Percentiles rank a stretch among this genome's conserved stretches.
phyloP scores from a whole-genome alignment of 2,888 invertebrate species.

The Ctenicera cuprea region DNA sequence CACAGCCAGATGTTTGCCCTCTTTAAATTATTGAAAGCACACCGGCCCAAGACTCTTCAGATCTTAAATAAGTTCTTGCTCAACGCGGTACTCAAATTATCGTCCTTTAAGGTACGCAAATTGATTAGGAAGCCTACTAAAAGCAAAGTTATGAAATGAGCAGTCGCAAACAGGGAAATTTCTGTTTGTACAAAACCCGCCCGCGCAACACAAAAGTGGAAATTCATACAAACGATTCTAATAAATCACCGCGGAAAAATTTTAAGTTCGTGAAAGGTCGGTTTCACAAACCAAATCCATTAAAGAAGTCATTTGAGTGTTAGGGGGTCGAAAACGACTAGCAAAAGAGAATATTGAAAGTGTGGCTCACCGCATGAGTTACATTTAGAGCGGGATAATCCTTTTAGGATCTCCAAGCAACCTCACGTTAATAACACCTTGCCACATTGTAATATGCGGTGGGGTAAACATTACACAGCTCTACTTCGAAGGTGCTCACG shows the following conservation, averaged over 20 bases:
- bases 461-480: slow-evolving; percentile 49
- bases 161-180: not conserved
- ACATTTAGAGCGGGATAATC: slow-evolving; percentile 56
- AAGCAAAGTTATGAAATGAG: not conserved
- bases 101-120: slow-evolving; percentile 17
- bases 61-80: slow-evolving; percentile 31
- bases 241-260: slow-evolving; percentile 44
- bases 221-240: slow-evolving; percentile 37
- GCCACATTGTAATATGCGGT: slow-evolving; percentile 52
- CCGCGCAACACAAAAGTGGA: slow-evolving; percentile 17
- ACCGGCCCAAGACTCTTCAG: slow-evolving; percentile 14
- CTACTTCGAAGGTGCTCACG: slow-evolving; percentile 40
- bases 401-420: slow-evolving; percentile 52
- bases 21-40: slow-evolving; percentile 53
- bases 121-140: slow-evolving; percentile 15
- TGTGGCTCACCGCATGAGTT: slow-evolving; percentile 49
- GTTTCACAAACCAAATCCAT: slow-evolving; percentile 45
- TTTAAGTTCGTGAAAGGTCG: slow-evolving; percentile 42
- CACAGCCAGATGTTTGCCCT: slow-evolving; percentile 55
- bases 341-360: slow-evolving; percentile 50
- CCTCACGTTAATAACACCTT: slow-evolving; percentile 53
- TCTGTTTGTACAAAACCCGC: slow-evolving; percentile 10
- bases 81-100: slow-evolving; percentile 18
- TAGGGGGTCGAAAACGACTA: slow-evolving; percentile 29
- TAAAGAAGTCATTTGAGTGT: slow-evolving; percentile 44